Evolutionary conservation across 2,113 vertebrate species (phyloP), one percentile per base, ranked within the genome.

Genomic region (Serilophus lunatus): DNA sequence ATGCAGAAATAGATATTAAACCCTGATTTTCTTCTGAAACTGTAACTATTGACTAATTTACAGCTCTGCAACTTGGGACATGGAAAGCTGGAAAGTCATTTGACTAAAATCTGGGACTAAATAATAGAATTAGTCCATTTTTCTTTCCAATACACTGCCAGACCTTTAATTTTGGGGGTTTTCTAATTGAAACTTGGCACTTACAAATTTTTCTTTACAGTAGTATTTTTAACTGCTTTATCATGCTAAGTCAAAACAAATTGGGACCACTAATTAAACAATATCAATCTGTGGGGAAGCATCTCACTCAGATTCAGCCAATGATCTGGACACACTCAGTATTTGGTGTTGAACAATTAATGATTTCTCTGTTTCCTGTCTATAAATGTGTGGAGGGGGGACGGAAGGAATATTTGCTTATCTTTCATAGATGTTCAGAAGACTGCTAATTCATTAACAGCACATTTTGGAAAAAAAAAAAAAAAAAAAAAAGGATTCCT

Each of bases 171-270:
- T 35, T n/a, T 45, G 4, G 15, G 3, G 1, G 2, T n/a, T 61
- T 3, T 19, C 28, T 23, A 44, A 26, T 4, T 56, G 14, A 53
- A 69, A 1, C 5, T 45, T 81, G 20, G 22, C 1, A 2, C 2
- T 33, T n/a, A n/a, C n/a, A n/a, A n/a, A n/a, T n/a, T n/a, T 69
- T 61, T 56, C 2, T 71, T 85, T 54, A 24, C 4, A 44, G 20
- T 24, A 50, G 18, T 35, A 18, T 56, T 82, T 79, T 42, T 14
- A 79, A 56, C 3, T 35, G 7, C 47, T 54, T 70, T 63, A 18
- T 38, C 6, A 28, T 8, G 1, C 1, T 51, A 82, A 76, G 3
- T 33, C 18, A 40, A 88, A 88, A 66, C 3, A 53, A 68, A 59
- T 17, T 36, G 3, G 13, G 3, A 79, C 0, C 5, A 24, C 3